A percentile compares a stretch with the other conserved stretches of the same genome.
These are phyloP conservation scores for Pollenia amentaria DNA, from an alignment of 2,888 invertebrate genomes.

Conservation along the genomic window DNA sequence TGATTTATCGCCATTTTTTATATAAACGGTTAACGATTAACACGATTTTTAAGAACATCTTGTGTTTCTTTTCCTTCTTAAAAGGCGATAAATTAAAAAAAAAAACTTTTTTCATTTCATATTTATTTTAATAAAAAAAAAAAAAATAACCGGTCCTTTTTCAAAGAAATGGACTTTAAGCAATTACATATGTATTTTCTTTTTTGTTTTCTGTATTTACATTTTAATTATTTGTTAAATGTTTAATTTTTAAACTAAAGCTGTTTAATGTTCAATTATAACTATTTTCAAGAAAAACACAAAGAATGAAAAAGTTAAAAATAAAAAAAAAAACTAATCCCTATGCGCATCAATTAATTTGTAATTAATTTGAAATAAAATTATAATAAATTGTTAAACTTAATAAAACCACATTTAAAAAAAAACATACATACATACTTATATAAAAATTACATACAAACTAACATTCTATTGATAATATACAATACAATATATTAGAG, in stretches of 20 bases:
- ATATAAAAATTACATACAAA: slow-evolving; percentile 40
- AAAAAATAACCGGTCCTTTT: slow-evolving; percentile 46
- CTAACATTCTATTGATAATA: slow-evolving; percentile 26
- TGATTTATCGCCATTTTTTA: slow-evolving; percentile 87
- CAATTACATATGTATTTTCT: background rate
- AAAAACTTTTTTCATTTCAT: slow-evolving; percentile 9
- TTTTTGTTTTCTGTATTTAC: slow-evolving; percentile 14
- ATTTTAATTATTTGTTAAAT: slow-evolving; percentile 27
- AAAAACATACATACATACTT: slow-evolving; percentile 18
- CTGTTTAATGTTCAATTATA: slow-evolving; percentile 64
- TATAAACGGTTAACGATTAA: slow-evolving; percentile 36
- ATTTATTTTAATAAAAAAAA: background rate
- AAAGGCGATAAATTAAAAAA: slow-evolving; percentile 59
- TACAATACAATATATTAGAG: slow-evolving; percentile 24
- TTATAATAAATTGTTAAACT: slow-evolving; percentile 67
- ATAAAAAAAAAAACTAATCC: slow-evolving; percentile 79
- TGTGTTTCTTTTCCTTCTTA: slow-evolving; percentile 17
- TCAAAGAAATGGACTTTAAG: slow-evolving; percentile 65
- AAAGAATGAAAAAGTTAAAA: slow-evolving; percentile 68
- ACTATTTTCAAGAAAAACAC: slow-evolving; percentile 43
- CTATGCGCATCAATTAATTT: slow-evolving; percentile 85
- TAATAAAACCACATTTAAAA: too few species aligned
- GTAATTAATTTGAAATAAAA: slow-evolving; percentile 83
- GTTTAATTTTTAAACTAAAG: slow-evolving; percentile 45
- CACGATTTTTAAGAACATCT: background rate